Evolutionary conservation across 2,888 invertebrate species (phyloP), one percentile per base, ranked within the genome.

Genomic region (Hipparchia sbordonii): DNA sequence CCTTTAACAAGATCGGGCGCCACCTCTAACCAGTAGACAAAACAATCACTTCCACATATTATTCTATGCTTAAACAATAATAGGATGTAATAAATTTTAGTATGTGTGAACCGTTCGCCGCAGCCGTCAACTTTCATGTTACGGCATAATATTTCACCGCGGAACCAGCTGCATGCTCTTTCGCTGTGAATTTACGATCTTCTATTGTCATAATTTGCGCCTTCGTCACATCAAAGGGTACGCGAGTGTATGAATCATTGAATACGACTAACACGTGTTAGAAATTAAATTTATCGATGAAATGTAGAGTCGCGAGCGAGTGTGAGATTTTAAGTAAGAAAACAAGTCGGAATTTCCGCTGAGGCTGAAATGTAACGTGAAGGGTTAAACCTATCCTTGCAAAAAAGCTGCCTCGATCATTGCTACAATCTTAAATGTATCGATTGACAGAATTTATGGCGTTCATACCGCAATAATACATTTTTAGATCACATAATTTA

Each of bases 11-110:
- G 39, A 39, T 39, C 2, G 48, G 48, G 63, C 51, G 63, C 63
- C 39, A 54, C 54, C 48, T 51, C 7, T 33, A 60, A 60, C 57
- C 23, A 48, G 51, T 59, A 51, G 59, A 61, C n/a, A 69, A 69
- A 48, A 45, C 63, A 45, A 63, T 56, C 23, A 46, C 62, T 46
- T 23, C 54, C 33, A 56, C 23, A 57, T 57, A 13, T 23, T 13
- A 57, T 57, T 57, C 23, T 23, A 57, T 8, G 23, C 13, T 57
- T 23, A 57, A 13, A 57, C 48, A 63, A 54, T 61, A 56, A 72
- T 72, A 75, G 73, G 70, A 74, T 70, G 74, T 70, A 66, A 76
- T 78, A 76, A 74, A 76, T 76, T 67, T 67, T 8, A 67, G 51
- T 57, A 57, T 54, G 69, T 70, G 74, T 67, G 75, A 69, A 60